Base-by-base conservation (phyloP, 2,797 vertebrate species). In the Simalia tracyae region DNA sequence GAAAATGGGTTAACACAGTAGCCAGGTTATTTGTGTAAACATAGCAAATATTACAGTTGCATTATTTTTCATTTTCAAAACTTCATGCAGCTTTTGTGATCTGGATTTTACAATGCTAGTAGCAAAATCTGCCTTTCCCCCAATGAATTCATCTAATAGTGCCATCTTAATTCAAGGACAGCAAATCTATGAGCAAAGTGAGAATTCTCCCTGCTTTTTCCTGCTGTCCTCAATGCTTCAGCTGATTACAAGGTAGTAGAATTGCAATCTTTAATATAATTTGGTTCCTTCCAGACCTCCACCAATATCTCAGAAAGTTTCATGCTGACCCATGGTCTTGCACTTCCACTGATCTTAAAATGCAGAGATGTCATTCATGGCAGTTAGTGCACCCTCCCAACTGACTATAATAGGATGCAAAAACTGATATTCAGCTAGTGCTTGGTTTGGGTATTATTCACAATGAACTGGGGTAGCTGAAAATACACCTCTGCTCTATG, bases 241-340 rank as follows among this genome's bases (percentile, higher is more conserved):
- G 87, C 94, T 97, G 93, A 93, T 96, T 94, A 93, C 17, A 42
- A 31, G 42, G 17, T 22, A 76, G 31, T 76, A 76, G 36, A 76
- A 76, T 5, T 31, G n/a, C 5, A 31, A n/a, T 14, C n/a, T 31
- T 31, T 15, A n/a, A 54, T 54, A 54, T 14, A 15, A 68, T 68
- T 68, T 68, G n/a, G 66, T 68, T n/a, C n/a, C 12, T 68, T 68
- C 7, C 66, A 15, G 31, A 31, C n/a, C 31, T 68, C 12, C 12
- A 68, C 10, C n/a, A 68, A 2, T 68, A 68, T 14, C 66, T 28
- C n/a, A 31, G 28, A 66, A 66, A 66, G 90, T 95, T 95, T 95
- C 93, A 96, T 96, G 94, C 12, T 68, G 66, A 68, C 12, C 5
- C n/a, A 31, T 31, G 12, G 15, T 31, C 66, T 31, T 31, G 12